Evolutionary conservation across 2,113 vertebrate species (phyloP).

Genomic region (Oplegnathus fasciatus): DNA sequence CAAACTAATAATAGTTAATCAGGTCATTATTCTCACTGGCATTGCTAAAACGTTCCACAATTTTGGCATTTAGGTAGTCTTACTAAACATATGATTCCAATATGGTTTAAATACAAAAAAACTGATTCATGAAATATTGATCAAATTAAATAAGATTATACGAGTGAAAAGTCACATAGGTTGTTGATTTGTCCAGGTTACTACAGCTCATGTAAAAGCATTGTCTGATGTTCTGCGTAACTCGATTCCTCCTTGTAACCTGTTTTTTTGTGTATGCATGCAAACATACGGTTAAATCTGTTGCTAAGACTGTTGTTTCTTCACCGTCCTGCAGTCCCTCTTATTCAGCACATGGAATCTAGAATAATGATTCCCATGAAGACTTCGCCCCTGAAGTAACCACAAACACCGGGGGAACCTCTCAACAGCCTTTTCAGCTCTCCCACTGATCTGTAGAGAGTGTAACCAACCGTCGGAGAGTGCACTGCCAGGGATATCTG

Average conservation of each 20-base stretch:
- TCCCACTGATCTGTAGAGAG: constrained; percentile 44
- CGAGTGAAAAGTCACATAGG: background rate
- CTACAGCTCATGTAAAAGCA: background rate
- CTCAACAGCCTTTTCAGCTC: constrained; percentile 39
- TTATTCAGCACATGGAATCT: constrained; percentile 99
- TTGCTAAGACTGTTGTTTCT: constrained; percentile 15
- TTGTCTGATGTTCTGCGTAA: background rate
- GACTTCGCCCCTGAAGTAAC: constrained; percentile 91
- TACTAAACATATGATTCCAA: background rate
- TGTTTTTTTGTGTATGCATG: background rate
- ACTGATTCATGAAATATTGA: background rate
- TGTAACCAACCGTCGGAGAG: constrained; percentile 46
- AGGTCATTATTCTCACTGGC: background rate
- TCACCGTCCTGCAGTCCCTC: constrained; percentile 88
- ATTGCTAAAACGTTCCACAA: background rate
- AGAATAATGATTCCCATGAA: constrained; percentile 99
- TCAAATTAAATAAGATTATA: background rate
- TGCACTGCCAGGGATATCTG: constrained; percentile 65
- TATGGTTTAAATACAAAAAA: background rate
- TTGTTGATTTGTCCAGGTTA: background rate
- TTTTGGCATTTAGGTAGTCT: background rate
- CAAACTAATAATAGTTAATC: background rate
- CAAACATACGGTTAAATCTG: background rate
- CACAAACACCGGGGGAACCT: background rate
- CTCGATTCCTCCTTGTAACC: background rate